Percentiles rank a stretch among this genome's conserved stretches.
phyloP scores from a whole-genome alignment of 2,888 invertebrate species.

The Chrysotoxum bicinctum region DNA sequence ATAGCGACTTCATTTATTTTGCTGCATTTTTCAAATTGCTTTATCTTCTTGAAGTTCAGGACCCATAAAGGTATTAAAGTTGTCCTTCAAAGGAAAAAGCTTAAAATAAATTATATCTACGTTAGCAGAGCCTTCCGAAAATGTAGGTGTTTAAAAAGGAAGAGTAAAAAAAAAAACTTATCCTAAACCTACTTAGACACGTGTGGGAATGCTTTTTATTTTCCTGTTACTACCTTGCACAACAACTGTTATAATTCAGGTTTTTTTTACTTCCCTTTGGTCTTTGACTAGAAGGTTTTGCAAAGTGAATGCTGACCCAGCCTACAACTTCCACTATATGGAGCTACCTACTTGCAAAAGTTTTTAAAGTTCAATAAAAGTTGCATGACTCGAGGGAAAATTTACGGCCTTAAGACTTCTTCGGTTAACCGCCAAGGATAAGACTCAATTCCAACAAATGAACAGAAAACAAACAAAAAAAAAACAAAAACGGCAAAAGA shows the following conservation, averaged over 20 bases:
- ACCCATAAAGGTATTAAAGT: not conserved
- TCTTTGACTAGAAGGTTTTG: conserved; percentile 18
- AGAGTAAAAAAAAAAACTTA: not conserved
- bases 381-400: conserved; percentile 48
- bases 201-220: not conserved
- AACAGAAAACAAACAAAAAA: conserved; percentile 7
- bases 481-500: not conserved
- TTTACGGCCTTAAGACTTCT: conserved; percentile 43
- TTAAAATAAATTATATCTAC: not conserved
- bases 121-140: not conserved
- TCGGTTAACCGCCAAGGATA: conserved; percentile 48
- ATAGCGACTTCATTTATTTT: not conserved
- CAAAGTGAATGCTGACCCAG: conserved; percentile 36
- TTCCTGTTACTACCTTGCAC: not conserved
- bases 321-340: conserved; percentile 42
- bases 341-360: conserved; percentile 16
- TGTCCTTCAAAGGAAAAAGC: not conserved
- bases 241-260: not conserved
- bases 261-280: conserved; percentile 2
- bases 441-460: conserved; percentile 46
- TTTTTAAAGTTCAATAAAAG: conserved; percentile 46
- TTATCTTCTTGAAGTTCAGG: not conserved
- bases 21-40: not conserved
- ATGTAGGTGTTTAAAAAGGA: not conserved
- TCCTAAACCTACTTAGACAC: not conserved